Conservation (phyloP, 2,888 invertebrate genomes). For the Apomyelois bistriatella region DNA sequence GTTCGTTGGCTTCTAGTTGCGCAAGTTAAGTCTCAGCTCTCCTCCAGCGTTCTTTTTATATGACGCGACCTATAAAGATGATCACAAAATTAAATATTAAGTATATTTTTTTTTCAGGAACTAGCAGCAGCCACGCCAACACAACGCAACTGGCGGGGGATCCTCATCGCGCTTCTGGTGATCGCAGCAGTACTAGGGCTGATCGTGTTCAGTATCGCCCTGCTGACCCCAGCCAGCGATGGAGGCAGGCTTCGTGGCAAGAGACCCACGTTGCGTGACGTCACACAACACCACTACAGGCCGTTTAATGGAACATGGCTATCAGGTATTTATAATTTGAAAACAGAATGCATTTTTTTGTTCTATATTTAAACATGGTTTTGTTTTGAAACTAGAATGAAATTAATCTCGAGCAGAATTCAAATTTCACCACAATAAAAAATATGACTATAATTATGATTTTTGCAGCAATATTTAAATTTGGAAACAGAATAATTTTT, state of each 20-base stretch:
- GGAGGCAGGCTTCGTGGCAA: slow-evolving; percentile 84
- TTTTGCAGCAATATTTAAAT: too few relatives aligned
- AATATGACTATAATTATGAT: too few relatives aligned
- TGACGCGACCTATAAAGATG: too few relatives aligned
- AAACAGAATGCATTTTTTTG: not conserved
- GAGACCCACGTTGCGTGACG: slow-evolving; percentile 85
- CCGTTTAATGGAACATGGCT: slow-evolving; percentile 86
- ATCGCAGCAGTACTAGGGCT: slow-evolving; percentile 93
- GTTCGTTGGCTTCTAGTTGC: too few relatives aligned
- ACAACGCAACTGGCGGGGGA: slow-evolving; percentile 96
- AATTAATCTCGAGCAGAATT: too few relatives aligned
- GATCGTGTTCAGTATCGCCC: slow-evolving; percentile 94
- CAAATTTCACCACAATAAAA: too few relatives aligned
- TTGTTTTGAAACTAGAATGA: too few relatives aligned
- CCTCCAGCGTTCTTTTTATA: too few relatives aligned
- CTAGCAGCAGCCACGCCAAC: slow-evolving; percentile 92
- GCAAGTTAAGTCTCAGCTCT: too few relatives aligned
- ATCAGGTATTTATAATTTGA: slow-evolving; percentile 39
- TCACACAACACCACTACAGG: slow-evolving; percentile 78
- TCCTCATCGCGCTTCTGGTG: slow-evolving; percentile 94
- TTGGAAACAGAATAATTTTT: too few relatives aligned
- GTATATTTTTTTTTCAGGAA: slow-evolving; percentile 92
- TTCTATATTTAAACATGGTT: too few relatives aligned
- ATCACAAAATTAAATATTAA: too few relatives aligned
- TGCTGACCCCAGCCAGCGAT: slow-evolving; percentile 90